Base-by-base conservation (phyloP, 2,113 vertebrate genomes). In the Apteryx mantelli region DNA sequence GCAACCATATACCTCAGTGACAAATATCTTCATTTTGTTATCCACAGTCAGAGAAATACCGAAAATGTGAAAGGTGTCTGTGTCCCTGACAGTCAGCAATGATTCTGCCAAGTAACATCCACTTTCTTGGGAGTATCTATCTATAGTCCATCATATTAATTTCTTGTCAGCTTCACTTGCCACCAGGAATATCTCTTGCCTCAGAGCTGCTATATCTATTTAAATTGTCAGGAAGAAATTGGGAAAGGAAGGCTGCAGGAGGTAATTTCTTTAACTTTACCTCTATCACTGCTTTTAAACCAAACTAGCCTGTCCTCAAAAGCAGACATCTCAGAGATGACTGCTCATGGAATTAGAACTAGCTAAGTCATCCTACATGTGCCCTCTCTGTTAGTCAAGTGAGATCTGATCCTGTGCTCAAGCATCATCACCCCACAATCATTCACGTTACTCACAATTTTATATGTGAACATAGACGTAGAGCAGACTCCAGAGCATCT, bases 191-290 rank as follows among this genome's bases (percentile, higher is more conserved):
- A 88, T 88, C 89, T 90, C 77, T 61, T 66, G 16, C 56, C 81
- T 93, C 11, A 2, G 82, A 93, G 71, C 58, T 76, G 65, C 22
- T 88, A 90, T 78, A 88, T 92, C 63, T 92, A 88, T 89, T 95
- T 95, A 95, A 94, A 92, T 94, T 80, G 19, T 88, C 24, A 60
- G 70, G 52, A 87, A 86, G 18, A 93, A 95, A 95, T 65, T 61
- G 17, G 83, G 64, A 95, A 95, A 83, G 24, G 50, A 89, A 97
- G 25, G 17, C 6, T 84, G 63, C 34, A 74, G 55, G 38, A 95
- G 17, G 73, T 36, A 22, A 69, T 78, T 61, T 79, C 58, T 93
- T 96, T 65, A 38, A 79, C 70, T 82, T 88, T 89, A 53, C 28
- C 17, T 60, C 44, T 50, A 68, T 48, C 11, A 6, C 21, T 82